Base-by-base conservation (phyloP, 2,888 invertebrate genomes). In the Cetonia aurata region DNA sequence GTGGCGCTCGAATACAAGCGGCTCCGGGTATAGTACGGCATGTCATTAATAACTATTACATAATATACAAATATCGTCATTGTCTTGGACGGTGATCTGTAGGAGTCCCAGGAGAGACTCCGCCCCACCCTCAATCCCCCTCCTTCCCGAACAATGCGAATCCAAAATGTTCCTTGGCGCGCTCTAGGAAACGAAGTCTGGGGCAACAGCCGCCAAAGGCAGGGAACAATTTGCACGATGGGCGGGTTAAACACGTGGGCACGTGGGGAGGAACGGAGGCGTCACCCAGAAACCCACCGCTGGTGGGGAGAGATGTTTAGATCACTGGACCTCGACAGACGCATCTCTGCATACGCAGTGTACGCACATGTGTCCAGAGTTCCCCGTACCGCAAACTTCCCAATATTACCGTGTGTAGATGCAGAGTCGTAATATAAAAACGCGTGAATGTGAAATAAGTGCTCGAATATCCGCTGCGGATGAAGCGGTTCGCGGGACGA, bases 161-260 rank as follows among this genome's bases (percentile, higher is more conserved):
- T 83, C 83, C 82, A 80, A 80, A 77, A 80, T 80, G 82, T 80
- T 80, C 81, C 80, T 80, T 78, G 50, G 62, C 75, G 77, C 78
- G 77, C 79, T 79, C 79, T 72, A 72, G 72, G 73, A 71, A 71
- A 70, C 71, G 77, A 77, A 77, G 77, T 74, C 76, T 76, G 56
- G 67, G 71, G 41, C 59, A 59, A 44, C 57, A 78, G 77, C 46
- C 60, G 60, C 60, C 60, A 60, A 79, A 77, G 74, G 77, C 73
- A 73, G 75, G 77, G 76, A 80, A 83, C 83, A 83, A 83, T 83
- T 81, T 79, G 83, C 83, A 78, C 76, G 77, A 80, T 79, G 80
- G 83, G 84, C 83, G 83, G 80, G 76, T 77, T 81, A 78, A 77
- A 79, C 83, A 83, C 82, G 84, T 83, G 84, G 82, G 79, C 78